Conservation (phyloP, 2,888 invertebrate genomes). For the Notodonta dromedarius region DNA sequence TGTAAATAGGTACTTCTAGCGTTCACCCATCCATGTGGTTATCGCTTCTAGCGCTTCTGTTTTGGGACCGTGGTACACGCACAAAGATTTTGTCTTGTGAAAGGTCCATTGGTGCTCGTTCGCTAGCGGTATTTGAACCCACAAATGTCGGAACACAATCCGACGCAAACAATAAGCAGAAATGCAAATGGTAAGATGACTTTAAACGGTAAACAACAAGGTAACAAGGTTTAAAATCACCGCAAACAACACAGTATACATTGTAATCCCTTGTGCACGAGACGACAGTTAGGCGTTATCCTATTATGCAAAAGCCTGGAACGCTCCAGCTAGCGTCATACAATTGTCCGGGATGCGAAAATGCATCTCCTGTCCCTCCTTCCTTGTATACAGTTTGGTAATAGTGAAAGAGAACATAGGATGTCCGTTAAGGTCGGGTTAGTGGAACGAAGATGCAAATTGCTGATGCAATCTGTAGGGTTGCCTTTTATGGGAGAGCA, state of each 20-base stretch:
- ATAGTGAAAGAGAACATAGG: conserved; percentile 15
- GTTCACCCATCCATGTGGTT: too few species aligned
- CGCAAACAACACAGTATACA: conserved; percentile 19
- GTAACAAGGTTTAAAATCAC: conserved; percentile 18
- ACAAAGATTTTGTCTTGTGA: too few species aligned
- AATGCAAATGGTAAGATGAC: too few species aligned
- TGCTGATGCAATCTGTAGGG: conserved; percentile 39
- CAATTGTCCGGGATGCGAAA: conserved; percentile 33
- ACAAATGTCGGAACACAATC: too few species aligned
- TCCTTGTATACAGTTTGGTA: background rate
- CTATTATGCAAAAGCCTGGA: conserved; percentile 49
- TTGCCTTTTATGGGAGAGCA: background rate
- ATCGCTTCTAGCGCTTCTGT: too few species aligned
- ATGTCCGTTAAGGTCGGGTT: conserved; percentile 22
- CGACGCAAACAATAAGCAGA: too few species aligned
- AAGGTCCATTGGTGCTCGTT: too few species aligned
- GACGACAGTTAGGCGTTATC: conserved; percentile 46
- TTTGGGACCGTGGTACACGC: too few species aligned
- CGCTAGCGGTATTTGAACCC: too few species aligned
- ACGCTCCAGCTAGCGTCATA: conserved; percentile 37
- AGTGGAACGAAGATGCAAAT: conserved; percentile 45
- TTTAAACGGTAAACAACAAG: too few species aligned
- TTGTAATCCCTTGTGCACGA: conserved; percentile 34
- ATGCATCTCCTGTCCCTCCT: conserved; percentile 9
- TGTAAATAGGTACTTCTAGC: too few species aligned